Base-by-base conservation (phyloP, 2,797 vertebrate genomes). In the Jordanella pulchra region DNA sequence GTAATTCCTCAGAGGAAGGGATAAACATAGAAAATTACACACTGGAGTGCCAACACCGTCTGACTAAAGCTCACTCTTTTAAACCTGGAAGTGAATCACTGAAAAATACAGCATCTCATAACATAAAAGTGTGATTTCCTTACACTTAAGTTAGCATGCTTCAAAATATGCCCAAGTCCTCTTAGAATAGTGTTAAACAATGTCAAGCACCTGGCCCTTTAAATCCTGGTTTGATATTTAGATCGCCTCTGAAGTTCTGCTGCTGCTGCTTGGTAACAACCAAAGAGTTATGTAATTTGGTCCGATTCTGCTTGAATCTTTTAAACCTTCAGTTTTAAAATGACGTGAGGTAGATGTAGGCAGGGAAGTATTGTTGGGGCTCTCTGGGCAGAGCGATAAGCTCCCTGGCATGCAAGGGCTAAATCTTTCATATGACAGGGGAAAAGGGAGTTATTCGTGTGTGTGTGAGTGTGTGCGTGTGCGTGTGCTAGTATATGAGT, bases 11-110 rank as follows among this genome's bases (percentile, higher is more conserved):
- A 21, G 81, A 91, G 89, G 87, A 89, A 89, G 82, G 65, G 87
- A 91, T 95, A 94, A 91, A 94, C 89, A 94, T 94, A 94, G 93
- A 92, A 93, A 94, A 94, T 93, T 89, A 93, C 91, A 95, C 84
- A 83, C 75, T 89, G 83, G 69, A 65, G 73, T 86, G 88, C 90
- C 93, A 93, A 86, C 75, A 76, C 67, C 56, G 77, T 75, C 84
- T 79, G 85, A 85, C 68, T 84, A 63, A 63, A 73, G 82, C 78
- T 85, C 78, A 73, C 69, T 81, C 67, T 85, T 74, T 75, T 69
- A 81, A 70, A 80, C 61, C 75, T 3, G 30, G 50, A 81, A 64
- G 54, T 48, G 45, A 35, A 63, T 58, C 25, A 64, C 56, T 28
- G 9, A 42, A 67, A 10, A 71, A 11, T 27, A 28, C 47, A 11